Base-by-base conservation (phyloP, 2,113 vertebrate species). In the Tragelaphus scriptus region DNA sequence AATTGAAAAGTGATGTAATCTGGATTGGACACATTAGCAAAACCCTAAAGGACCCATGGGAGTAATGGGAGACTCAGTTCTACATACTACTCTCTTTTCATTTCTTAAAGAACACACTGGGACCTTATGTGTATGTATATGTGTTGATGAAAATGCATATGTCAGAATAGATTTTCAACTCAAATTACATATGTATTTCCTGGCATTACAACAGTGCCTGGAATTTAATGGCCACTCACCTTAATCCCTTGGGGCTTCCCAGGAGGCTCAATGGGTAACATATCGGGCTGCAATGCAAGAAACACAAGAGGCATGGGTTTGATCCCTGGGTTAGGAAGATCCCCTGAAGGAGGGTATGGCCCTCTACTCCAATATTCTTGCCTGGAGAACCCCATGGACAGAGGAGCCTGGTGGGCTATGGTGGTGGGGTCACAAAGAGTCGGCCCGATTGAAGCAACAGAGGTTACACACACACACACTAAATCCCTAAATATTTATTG, bases 401-500 rank as follows among this genome's bases (percentile, higher is more conserved):
- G 23, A 77, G 40, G 25, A 26, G 23, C 71, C 11, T 44, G 12
- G 12, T 26, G 40, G 71, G 11, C 71, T 44, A 14, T 40, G 40
- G 21, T 77, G 11, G 40, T 77, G 23, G 40, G 40, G 7, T 44
- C 36, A 26, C 71, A 26, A 44, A 44, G 23, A 26, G 3, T 7
- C 0, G 0, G 71, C 36, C 23, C 0, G 0, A 26, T 44, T 7
- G 71, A 26, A 77, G 23, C 71, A 77, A 44, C 11, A 0, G 21
- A 44, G 11, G 14, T 14, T 7, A 26, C 12, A 14, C 11, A 12
- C 25, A 12, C 25, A 55, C 11, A 65, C 2, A 16, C 5, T 59
- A 61, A 63, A 36, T 17, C 6, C 17, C 13, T 84, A 85, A 88
- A 65, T 92, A 79, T 2, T 47, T 87, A 1, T 6, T 61, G 32